Conservation (phyloP, 2,113 vertebrate species). For the Gymnogyps californianus region DNA sequence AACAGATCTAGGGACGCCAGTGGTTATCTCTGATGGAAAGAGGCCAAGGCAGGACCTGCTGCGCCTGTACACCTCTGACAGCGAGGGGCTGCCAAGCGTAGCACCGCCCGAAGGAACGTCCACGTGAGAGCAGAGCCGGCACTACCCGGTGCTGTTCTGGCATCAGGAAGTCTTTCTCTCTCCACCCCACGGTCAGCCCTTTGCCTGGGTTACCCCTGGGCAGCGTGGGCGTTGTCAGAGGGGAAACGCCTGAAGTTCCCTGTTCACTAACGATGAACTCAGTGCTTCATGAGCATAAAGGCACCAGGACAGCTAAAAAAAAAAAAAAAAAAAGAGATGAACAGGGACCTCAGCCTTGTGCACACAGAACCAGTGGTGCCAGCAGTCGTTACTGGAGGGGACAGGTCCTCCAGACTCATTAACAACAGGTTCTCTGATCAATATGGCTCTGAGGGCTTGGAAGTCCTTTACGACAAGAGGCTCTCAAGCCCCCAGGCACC, state of each 20-base stretch:
- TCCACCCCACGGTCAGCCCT: neutral
- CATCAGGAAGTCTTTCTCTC: neutral
- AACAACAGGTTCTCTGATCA: neutral
- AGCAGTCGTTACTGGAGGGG: neutral
- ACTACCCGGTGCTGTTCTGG: no score
- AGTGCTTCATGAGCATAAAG: neutral
- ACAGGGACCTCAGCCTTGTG: neutral
- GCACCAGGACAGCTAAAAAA: neutral
- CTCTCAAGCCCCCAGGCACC: neutral
- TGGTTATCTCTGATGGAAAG: neutral
- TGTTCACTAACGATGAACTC: neutral
- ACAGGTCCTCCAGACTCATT: neutral
- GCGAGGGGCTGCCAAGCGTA: neutral
- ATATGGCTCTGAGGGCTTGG: neutral
- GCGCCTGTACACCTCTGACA: neutral
- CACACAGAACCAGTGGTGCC: neutral
- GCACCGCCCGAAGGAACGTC: fast-evolving
- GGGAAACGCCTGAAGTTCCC: neutral
- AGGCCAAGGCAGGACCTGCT: neutral
- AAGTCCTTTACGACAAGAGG: neutral
- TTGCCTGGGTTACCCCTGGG: neutral
- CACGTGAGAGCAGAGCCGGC: no score
- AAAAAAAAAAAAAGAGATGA: neutral
- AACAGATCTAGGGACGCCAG: neutral
- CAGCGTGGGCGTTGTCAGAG: neutral